Base-by-base conservation (phyloP, 2,888 invertebrate species). In the Drosophila affinis region DNA sequence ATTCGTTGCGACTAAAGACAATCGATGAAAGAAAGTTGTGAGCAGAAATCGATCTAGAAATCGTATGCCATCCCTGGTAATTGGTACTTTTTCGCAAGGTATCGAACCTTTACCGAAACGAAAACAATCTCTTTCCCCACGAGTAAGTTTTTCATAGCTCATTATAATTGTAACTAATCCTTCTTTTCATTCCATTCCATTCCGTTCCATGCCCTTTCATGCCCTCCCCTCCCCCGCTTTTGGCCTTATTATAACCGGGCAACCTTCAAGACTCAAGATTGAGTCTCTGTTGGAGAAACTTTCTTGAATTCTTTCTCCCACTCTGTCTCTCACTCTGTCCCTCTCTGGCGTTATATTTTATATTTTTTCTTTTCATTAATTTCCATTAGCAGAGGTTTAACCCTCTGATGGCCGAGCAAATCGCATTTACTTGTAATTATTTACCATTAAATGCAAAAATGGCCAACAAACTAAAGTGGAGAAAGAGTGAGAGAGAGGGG, bases 341-440 rank as follows among this genome's bases (percentile, higher is more conserved):
- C 32, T 32, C 32, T 10, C 32, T 5, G 34, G 0, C 34, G 12
- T 34, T 62, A 49, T 53, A 62, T 56, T 55, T 55, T 53, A 39
- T 39, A 7, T 56, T 65, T 62, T 59, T 62, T 64, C 48, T 65
- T 68, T 58, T 63, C 80, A 86, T 84, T 86, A 84, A 88, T 89
- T 79, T 75, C 53, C 75, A 82, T 77, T 88, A 73, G 53, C 21
- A 56, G 63, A 53, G 54, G 63, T 57, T 67, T 76, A 78, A 76
- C 69, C 65, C 72, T 67, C 49, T 63, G 71, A 68, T 65, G 72
- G 52, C 47, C 44, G 51, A 32, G 69, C 49, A 68, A 75, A 75
- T 59, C 67, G 64, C 77, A 79, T 77, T 79, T 73, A 72, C 69
- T 79, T 83, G 75, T 86, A 88, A 85, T 85, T 86, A 88, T 88